phyloP scores from a whole-genome alignment of 2,888 invertebrate species.

The Eledone cirrhosa region DNA sequence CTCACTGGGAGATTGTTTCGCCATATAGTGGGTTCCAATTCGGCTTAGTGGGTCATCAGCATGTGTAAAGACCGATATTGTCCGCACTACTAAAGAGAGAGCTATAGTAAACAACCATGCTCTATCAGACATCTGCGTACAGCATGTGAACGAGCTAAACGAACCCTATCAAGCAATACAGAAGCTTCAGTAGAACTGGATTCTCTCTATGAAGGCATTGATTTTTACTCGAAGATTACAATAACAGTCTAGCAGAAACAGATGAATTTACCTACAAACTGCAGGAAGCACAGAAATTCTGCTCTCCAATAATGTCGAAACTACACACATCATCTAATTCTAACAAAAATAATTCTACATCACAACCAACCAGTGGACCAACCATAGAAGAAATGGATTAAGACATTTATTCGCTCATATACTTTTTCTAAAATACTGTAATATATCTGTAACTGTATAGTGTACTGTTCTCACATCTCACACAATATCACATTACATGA shows the following conservation, averaged over 20 bases:
- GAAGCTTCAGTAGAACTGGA: conserved; percentile 84
- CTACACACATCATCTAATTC: conserved; percentile 45
- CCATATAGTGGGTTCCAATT: too few relatives aligned
- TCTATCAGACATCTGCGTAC: conserved; percentile 88
- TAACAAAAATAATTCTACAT: neutral
- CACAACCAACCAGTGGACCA: conserved; percentile 15
- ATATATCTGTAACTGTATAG: conserved; percentile 52
- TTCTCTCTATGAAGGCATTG: conserved; percentile 90
- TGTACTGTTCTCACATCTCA: too few relatives aligned
- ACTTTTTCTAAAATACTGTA: conserved; percentile 78
- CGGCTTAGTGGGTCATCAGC: too few relatives aligned
- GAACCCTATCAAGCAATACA: conserved; percentile 70
- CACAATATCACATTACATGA: too few relatives aligned
- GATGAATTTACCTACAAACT: conserved; percentile 80
- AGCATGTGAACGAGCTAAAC: conserved; percentile 78
- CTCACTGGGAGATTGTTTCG: too few relatives aligned
- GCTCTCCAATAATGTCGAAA: conserved; percentile 80
- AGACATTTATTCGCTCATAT: conserved; percentile 67
- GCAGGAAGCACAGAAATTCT: conserved; percentile 79
- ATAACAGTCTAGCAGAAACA: conserved; percentile 80
- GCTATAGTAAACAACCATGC: too few relatives aligned
- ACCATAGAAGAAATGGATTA: conserved; percentile 63
- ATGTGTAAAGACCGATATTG: too few relatives aligned
- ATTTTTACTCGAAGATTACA: conserved; percentile 93
- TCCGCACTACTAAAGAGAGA: too few relatives aligned